Evolutionary conservation across 2,888 invertebrate genomes (phyloP).

Genomic region (Yponomeuta malinellus): DNA sequence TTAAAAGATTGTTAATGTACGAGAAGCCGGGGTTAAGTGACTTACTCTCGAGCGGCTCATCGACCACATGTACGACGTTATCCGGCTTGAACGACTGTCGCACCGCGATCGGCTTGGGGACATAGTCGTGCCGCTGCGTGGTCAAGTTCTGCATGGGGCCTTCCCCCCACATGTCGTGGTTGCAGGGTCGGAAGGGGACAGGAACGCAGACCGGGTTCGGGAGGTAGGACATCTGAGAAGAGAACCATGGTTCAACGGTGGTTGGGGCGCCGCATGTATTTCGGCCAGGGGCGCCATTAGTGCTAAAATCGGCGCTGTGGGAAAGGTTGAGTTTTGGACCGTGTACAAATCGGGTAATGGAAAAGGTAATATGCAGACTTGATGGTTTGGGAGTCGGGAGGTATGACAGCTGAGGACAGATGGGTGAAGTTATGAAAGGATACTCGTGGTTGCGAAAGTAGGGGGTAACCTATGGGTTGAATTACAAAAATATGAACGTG

Average conservation of each 20-base stretch:
- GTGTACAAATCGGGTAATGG: no score
- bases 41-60: slow-evolving; percentile 58
- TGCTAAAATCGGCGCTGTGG: no score
- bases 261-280: no score
- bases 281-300: no score
- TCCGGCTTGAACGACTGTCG: slow-evolving; percentile 50
- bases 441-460: no score
- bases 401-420: no score
- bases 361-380: no score
- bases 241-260: neutral
- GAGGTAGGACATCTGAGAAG: slow-evolving; percentile 67
- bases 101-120: slow-evolving; percentile 73
- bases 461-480: no score
- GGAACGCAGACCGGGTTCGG: slow-evolving; percentile 73
- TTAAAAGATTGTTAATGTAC: neutral
- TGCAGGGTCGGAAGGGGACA: slow-evolving; percentile 76
- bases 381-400: no score
- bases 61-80: slow-evolving; percentile 41
- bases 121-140: slow-evolving; percentile 83
- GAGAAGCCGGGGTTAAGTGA: slow-evolving; percentile 5
- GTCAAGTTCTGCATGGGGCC: slow-evolving; percentile 84
- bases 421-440: no score
- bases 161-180: slow-evolving; percentile 77
- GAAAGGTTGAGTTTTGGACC: no score
- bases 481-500: no score